Base-by-base conservation (phyloP, 2,888 invertebrate species). In the Oscheius sp. region DNA sequence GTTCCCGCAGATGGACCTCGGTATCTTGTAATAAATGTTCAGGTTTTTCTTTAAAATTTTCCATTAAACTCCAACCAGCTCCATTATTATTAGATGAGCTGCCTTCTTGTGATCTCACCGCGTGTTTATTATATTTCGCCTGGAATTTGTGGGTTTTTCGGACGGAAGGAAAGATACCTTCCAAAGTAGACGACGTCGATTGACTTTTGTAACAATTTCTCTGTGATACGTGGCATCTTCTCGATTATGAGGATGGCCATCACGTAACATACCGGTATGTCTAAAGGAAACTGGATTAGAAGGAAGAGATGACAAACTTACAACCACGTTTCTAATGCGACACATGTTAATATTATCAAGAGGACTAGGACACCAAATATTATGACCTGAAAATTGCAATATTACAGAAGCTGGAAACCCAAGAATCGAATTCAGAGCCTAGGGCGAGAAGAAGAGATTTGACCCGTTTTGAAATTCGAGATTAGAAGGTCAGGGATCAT, bases 111-210 rank as follows among this genome's bases (percentile, higher is more conserved):
- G 69, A 45, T 23, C 73, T 76, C 69, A 68, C 86, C 73, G 55
- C 84, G 75, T 27, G 77, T 56, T 18, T 84, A 73, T 66, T 84
- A 76, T 72, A 85, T 75, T 45, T 64, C 35, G 49, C 76, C 77
- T 45, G 27, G 29, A 66, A 63, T 66, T n/a, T n/a, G n/a, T n/a
- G n/a, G n/a, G 16, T 7, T 49, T 16, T 7, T 18, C 5, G 13
- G 5, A 52, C 13, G 45, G 13, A 35, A 16, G 12, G n/a, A 49
- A 49, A 27, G 29, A 58, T 25, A 58, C 58, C 16, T 2, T 52
- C 49, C 52, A 52, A n/a, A 66, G 2, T 0, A 49, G 52, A n/a
- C 45, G n/a, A 13, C 25, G 18, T 21, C 18, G 9, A 18, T 66
- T 66, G n/a, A 66, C 66, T 52, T 52, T 25, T 27, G n/a, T 18